Conservation (phyloP, 1,140 invertebrate species). For the Asobara japonica region DNA sequence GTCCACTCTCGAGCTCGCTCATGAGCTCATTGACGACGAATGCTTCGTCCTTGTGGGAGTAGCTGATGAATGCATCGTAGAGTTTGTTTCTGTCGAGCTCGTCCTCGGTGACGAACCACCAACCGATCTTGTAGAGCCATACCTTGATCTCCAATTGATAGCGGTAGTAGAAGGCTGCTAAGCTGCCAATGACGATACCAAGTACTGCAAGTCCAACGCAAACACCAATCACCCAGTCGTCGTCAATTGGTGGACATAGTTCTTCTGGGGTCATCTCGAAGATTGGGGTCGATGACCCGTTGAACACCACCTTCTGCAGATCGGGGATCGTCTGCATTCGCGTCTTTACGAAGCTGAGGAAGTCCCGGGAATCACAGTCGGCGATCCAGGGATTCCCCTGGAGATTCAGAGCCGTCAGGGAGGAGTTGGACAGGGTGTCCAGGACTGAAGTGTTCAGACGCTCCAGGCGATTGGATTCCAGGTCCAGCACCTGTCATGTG, state of each 20-base stretch:
- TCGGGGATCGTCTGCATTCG: slow-evolving; percentile 56
- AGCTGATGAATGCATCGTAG: slow-evolving; percentile 90
- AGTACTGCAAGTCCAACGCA: slow-evolving; percentile 63
- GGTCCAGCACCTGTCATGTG: slow-evolving; percentile 64
- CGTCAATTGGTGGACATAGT: slow-evolving; percentile 62
- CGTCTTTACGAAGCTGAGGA: slow-evolving; percentile 69
- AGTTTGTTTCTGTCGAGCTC: slow-evolving; percentile 80
- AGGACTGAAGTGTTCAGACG: slow-evolving; percentile 56
- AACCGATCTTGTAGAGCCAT: slow-evolving; percentile 75
- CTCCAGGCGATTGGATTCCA: slow-evolving; percentile 68
- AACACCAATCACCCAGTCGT: slow-evolving; percentile 57
- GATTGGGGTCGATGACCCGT: slow-evolving; percentile 49
- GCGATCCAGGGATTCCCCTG: slow-evolving; percentile 74
- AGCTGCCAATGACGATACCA: slow-evolving; percentile 64
- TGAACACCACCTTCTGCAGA: slow-evolving; percentile 61
- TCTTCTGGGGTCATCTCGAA: slow-evolving; percentile 63
- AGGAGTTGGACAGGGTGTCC: slow-evolving; percentile 55
- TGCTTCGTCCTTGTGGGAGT: slow-evolving; percentile 82
- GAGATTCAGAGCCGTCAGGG: slow-evolving; percentile 61
- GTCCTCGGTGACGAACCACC: slow-evolving; percentile 76
- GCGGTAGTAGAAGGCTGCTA: slow-evolving; percentile 72
- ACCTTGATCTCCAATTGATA: slow-evolving; percentile 75
- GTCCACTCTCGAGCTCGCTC: slow-evolving; percentile 72
- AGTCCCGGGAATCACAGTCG: slow-evolving; percentile 67
- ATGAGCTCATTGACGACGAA: slow-evolving; percentile 78